A percentile compares a stretch with the other conserved stretches of the same genome.
Conservation (phyloP, 2,888 invertebrate genomes). For the Arrhopalites spinosus region DNA sequence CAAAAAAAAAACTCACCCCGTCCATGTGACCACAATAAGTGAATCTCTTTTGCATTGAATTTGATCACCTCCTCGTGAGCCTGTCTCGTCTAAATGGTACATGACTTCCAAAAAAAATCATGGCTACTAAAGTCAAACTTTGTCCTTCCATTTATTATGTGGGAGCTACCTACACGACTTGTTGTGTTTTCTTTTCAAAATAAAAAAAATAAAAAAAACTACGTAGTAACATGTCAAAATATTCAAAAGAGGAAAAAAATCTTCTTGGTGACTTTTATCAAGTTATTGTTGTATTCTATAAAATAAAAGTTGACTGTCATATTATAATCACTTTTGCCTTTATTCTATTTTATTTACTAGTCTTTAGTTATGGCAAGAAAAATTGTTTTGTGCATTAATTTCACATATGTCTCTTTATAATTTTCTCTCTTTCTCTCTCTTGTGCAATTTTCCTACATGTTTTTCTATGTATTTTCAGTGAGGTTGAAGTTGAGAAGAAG, state of each 20-base stretch:
- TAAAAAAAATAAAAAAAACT: no score
- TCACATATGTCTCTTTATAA: no score
- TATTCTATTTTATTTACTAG: not conserved
- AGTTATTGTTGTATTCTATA: constrained; percentile 12
- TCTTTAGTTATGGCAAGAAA: no score
- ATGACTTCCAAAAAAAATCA: not conserved
- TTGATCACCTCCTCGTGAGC: constrained; percentile 9
- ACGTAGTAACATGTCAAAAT: no score
- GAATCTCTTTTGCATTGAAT: no score
- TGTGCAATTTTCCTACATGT: no score
- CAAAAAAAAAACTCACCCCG: no score
- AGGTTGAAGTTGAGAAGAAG: no score
- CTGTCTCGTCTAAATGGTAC: not conserved
- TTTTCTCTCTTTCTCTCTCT: not conserved
- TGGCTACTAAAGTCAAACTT: not conserved
- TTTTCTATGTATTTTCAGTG: no score
- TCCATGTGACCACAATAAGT: no score
- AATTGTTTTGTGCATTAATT: not conserved
- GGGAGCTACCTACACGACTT: not conserved
- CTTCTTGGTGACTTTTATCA: constrained; percentile 3
- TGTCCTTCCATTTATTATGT: constrained; percentile 2
- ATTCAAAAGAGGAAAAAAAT: no score
- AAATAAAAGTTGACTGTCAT: not conserved
- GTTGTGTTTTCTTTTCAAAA: not conserved
- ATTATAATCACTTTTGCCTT: constrained; percentile 16